Base-by-base conservation (phyloP, 1,140 invertebrate species). In the Atta texana region DNA sequence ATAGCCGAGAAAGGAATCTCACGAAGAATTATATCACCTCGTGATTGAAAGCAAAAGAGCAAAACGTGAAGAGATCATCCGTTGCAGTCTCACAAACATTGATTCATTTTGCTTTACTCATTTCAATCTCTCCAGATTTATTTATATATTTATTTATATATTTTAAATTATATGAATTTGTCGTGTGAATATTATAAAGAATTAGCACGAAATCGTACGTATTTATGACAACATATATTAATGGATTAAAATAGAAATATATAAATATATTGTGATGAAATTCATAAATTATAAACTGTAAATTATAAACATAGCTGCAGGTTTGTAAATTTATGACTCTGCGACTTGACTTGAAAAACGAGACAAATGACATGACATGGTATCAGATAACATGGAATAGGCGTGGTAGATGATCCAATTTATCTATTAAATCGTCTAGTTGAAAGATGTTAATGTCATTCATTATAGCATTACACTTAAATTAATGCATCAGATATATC, bases 381-480 rank as follows among this genome's bases (percentile, higher is more conserved):
- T 57, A 55, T 77, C 57, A 18, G n/a, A 80, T 24, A 66, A 66
- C 77, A 80, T 39, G 31, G 49, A 80, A 68, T 68, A 80, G 77
- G 77, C 63, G 77, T 68, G 77, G 14, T 39, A 49, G 49, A 80
- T 80, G 31, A 68, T 53, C 10, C 18, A 14, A 16, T 39, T 80
- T 3, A 55, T 66, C 6, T 5, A 2, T 7, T 53, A 68, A 78
- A 51, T 39, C 34, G 34, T 39, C 6, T 68, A 5, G 12, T 59
- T 5, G 28, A 39, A 49, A 49, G 59, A 53, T 21, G 44, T 39
- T 80, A 28, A 68, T 66, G 49, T 12, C 24, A 24, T 78, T 51
- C 3, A 39, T 39, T 8, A 21, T 51, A 51, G 14, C 10, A 8
- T 69, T 49, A 69, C 44, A 74, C 10, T 4, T 74, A 74, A 74